phyloP scores from a whole-genome alignment of 2,113 vertebrate genomes.

The Corythaixoides concolor region DNA sequence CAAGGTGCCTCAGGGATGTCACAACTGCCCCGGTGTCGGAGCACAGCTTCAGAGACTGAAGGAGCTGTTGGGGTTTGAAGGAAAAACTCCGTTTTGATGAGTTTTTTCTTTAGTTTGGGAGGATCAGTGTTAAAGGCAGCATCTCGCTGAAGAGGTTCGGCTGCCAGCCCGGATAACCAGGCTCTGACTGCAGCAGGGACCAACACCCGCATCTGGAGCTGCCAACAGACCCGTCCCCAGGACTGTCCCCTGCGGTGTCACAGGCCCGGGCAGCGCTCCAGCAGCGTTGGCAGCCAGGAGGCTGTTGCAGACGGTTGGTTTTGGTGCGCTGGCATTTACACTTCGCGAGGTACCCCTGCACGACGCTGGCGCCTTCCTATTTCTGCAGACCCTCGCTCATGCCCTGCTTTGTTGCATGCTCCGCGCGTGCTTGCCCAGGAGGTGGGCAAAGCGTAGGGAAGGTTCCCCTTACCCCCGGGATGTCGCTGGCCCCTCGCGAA shows the following conservation, averaged over 20 bases:
- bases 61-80: background rate
- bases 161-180: background rate
- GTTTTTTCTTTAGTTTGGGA: background rate
- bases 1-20: background rate
- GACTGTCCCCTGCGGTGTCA: rapidly evolving
- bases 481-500: rapidly evolving
- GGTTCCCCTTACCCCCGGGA: background rate
- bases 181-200: background rate
- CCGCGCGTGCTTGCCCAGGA: too few relatives aligned
- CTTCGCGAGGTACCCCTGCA: rapidly evolving
- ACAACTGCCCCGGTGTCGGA: rapidly evolving
- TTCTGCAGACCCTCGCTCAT: background rate
- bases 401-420: background rate
- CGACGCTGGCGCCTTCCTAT: rapidly evolving
- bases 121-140: background rate
- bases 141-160: background rate
- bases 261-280: background rate
- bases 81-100: background rate
- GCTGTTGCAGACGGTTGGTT: rapidly evolving
- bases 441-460: too few relatives aligned
- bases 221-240: background rate
- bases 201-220: rapidly evolving
- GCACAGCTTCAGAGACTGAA: background rate
- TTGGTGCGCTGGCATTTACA: rapidly evolving
- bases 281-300: background rate